Conservation (phyloP, 37 sponge, comb jelly and placozoan species). For the Mnemiopsis leidyi region DNA sequence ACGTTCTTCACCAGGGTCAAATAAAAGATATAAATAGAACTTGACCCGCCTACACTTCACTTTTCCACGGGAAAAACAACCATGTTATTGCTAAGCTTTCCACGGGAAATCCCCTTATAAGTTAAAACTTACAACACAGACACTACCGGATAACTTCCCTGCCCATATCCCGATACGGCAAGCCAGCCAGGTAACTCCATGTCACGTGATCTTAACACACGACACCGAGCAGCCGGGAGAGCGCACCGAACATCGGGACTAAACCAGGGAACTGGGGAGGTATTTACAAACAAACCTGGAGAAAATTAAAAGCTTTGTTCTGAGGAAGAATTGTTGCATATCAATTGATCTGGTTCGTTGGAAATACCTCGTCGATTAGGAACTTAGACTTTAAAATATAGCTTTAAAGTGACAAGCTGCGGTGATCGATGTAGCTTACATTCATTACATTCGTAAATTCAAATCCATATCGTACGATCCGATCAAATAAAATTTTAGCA, state of each 20-base stretch:
- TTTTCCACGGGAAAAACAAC: conserved; percentile 65
- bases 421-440: background rate
- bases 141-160: background rate
- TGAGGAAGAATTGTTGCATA: background rate
- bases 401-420: background rate
- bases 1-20: conserved; percentile 38
- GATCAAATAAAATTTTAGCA: background rate
- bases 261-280: background rate
- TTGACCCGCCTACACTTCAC: conserved; percentile 53
- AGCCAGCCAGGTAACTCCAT: too few species aligned
- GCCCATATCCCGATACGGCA: background rate
- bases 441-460: background rate
- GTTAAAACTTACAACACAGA: background rate
- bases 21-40: background rate
- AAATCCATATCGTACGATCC: background rate
- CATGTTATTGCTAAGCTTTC: conserved; percentile 28
- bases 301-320: background rate
- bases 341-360: background rate
- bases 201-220: too few species aligned
- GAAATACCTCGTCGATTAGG: background rate
- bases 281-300: background rate
- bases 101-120: conserved; percentile 54
- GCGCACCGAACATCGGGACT: background rate
- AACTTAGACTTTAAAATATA: background rate
- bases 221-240: too few species aligned